Conservation (phyloP, 2,113 vertebrate genomes). For the Platysternon megacephalum region DNA sequence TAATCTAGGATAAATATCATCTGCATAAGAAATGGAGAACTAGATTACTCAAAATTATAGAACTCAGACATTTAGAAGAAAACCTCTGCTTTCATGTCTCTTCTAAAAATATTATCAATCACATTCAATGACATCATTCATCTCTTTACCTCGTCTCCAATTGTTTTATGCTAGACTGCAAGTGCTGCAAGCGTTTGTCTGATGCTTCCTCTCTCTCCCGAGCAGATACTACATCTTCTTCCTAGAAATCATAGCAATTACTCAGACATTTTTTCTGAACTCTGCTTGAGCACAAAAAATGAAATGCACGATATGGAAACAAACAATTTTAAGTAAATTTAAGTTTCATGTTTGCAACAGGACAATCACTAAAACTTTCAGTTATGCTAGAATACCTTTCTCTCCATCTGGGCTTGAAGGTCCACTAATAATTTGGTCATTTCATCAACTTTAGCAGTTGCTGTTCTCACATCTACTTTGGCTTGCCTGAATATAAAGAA, state of each 20-base stretch:
- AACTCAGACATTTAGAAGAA: neutral
- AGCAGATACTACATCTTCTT: conserved; percentile 83
- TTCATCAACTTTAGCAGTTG: conserved; percentile 87
- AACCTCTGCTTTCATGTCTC: neutral
- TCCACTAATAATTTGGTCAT: conserved; percentile 83
- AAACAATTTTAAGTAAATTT: neutral
- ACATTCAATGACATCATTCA: neutral
- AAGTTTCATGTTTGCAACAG: accelerated
- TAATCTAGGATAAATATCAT: neutral
- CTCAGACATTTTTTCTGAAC: neutral
- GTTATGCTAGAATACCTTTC: conserved; percentile 78
- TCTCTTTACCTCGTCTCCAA: conserved; percentile 86
- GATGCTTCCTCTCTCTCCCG: conserved; percentile 85
- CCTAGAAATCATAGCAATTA: conserved; percentile 75
- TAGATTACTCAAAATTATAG: neutral
- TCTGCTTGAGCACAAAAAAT: neutral
- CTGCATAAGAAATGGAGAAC: neutral
- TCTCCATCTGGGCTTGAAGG: conserved; percentile 85
- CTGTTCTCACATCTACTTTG: conserved; percentile 85
- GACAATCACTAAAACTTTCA: neutral
- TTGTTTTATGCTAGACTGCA: conserved; percentile 85
- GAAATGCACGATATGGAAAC: neutral
- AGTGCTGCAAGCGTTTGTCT: conserved; percentile 85
- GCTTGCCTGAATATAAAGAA: conserved; percentile 79
- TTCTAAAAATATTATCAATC: neutral